A percentile compares a stretch with the other conserved stretches of the same genome.
These are phyloP conservation scores for Maniola jurtina DNA, from an alignment of 1,140 invertebrate species.

Conservation along the genomic window DNA sequence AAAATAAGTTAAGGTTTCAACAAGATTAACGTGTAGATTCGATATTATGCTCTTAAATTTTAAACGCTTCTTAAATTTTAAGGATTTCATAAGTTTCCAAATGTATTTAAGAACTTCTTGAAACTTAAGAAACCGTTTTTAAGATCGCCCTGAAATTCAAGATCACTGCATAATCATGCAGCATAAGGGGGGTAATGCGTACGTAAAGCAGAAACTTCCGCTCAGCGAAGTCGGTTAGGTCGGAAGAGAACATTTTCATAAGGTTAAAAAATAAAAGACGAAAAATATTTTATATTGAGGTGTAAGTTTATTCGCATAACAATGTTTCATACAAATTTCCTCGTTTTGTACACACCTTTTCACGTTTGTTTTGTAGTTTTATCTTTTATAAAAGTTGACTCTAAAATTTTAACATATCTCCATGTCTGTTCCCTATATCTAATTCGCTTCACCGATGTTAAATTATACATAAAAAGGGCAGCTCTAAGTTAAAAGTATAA, in stretches of 20 bases:
- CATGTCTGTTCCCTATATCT: conserved; percentile 77
- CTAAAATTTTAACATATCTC: conserved; percentile 78
- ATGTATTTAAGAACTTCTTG: no score
- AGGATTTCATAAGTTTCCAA: no score
- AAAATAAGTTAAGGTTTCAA: no score
- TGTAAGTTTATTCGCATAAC: conserved; percentile 79
- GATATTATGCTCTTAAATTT: no score
- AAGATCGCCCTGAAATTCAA: no score
- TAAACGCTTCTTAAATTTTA: no score
- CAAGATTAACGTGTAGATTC: no score
- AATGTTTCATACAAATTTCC: conserved; percentile 79
- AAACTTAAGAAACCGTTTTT: no score
- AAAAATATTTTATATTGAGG: conserved; percentile 73
- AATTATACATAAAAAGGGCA: conserved; percentile 66
- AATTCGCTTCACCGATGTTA: conserved; percentile 75
- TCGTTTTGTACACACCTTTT: conserved; percentile 78
- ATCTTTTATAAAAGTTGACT: conserved; percentile 78
- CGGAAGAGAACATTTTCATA: neutral
- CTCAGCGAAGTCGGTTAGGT: no score
- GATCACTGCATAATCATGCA: no score
- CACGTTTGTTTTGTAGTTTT: conserved; percentile 69
- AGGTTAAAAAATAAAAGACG: conserved; percentile 62
- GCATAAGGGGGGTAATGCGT: no score
- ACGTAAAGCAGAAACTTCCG: no score
- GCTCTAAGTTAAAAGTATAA: conserved; percentile 61